Percentiles rank a stretch among this genome's conserved stretches.
These are phyloP conservation scores for Rugalucina vietnamica DNA, from an alignment of 2,888 invertebrate species.

Conservation along the genomic window DNA sequence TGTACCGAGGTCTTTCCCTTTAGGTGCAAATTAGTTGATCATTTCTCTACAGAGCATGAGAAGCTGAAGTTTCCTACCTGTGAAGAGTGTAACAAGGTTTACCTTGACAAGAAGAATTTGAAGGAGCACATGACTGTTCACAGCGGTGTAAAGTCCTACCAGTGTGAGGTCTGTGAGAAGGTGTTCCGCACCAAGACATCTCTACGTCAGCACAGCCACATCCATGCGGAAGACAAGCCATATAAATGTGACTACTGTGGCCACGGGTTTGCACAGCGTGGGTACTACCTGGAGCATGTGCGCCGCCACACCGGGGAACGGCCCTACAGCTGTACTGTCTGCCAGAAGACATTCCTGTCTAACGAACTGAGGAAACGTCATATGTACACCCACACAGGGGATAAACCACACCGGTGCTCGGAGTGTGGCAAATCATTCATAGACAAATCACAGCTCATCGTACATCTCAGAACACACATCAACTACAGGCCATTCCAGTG, in stretches of 20 bases:
- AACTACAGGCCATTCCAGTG: slow-evolving; percentile 59
- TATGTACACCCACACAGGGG: slow-evolving; percentile 54
- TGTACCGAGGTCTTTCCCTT: slow-evolving; percentile 19
- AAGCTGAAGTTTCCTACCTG: slow-evolving; percentile 46
- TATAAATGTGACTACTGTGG: slow-evolving; percentile 58
- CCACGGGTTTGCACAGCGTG: slow-evolving; percentile 61
- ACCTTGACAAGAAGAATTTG: slow-evolving; percentile 50
- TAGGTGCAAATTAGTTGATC: slow-evolving; percentile 53
- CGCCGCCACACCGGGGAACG: slow-evolving; percentile 56
- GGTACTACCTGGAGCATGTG: slow-evolving; percentile 55
- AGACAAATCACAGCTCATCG: slow-evolving; percentile 43
- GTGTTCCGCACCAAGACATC: slow-evolving; percentile 55
- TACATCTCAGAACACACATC: slow-evolving; percentile 57
- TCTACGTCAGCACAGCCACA: slow-evolving; percentile 46
- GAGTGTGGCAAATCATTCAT: slow-evolving; percentile 54
- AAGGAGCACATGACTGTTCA: slow-evolving; percentile 52
- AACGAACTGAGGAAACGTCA: slow-evolving; percentile 52
- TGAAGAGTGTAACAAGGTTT: slow-evolving; percentile 38
- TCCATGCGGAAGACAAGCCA: slow-evolving; percentile 57
- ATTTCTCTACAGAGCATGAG: slow-evolving; percentile 38
- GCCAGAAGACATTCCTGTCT: slow-evolving; percentile 54
- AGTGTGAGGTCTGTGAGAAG: slow-evolving; percentile 46
- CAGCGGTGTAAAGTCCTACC: slow-evolving; percentile 24
- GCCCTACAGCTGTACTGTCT: slow-evolving; percentile 54
- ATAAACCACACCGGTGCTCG: slow-evolving; percentile 50